phyloP scores from a whole-genome alignment of 2,888 invertebrate genomes.

The Choristoneura rosaceana region DNA sequence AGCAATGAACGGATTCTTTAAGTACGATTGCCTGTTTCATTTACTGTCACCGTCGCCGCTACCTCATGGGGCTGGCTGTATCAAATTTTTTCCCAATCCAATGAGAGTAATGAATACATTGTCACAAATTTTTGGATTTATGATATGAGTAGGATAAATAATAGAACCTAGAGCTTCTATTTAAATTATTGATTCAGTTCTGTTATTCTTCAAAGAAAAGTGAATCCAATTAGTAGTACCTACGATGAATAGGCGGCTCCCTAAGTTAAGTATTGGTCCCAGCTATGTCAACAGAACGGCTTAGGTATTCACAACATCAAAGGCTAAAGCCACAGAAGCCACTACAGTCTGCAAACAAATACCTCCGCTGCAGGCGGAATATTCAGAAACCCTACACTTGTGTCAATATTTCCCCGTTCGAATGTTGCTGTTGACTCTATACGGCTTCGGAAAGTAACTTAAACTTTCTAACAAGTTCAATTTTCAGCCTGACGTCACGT shows the following conservation, averaged over 20 bases:
- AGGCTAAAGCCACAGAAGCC: constrained; percentile 43
- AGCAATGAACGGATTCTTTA: too few species aligned
- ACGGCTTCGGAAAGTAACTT: constrained; percentile 71
- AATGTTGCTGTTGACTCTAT: constrained; percentile 54
- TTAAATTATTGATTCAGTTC: background rate
- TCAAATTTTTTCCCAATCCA: too few species aligned
- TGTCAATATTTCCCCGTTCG: constrained; percentile 71
- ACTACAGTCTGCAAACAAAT: constrained; percentile 46
- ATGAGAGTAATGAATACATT: too few species aligned
- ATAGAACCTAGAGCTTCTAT: background rate
- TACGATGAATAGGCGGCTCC: constrained; percentile 15
- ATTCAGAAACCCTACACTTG: constrained; percentile 72
- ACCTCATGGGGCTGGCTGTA: too few species aligned
- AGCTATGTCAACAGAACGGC: constrained; percentile 46
- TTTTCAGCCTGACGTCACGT: background rate
- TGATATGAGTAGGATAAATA: too few species aligned
- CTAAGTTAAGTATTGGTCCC: constrained; percentile 32
- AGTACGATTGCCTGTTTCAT: too few species aligned
- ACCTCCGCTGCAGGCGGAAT: constrained; percentile 35
- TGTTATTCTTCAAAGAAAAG: constrained; percentile 5
- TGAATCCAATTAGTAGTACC: constrained; percentile 31
- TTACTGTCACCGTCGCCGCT: too few species aligned
- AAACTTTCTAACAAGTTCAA: constrained; percentile 52
- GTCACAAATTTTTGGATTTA: too few species aligned
- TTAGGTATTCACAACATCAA: constrained; percentile 50